Evolutionary conservation across 64 coral and sea anemone genomes (phyloP), one percentile per base, ranked within the genome.

Genomic region (Platygyra sinensis): DNA sequence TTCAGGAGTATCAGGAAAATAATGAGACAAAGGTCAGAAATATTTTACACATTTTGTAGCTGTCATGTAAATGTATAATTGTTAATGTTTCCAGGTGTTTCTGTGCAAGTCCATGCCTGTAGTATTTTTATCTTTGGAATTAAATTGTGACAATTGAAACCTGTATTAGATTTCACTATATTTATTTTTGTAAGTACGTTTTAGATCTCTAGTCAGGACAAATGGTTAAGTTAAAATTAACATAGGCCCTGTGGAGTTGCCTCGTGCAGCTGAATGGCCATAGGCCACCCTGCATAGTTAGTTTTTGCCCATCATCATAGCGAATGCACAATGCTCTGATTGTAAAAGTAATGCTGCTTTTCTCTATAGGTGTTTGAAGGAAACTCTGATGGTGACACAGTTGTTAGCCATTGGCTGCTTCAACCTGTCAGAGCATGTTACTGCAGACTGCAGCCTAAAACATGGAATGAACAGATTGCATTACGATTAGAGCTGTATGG

Each of bases 381-480:
- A 4, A 94, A 94, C 74, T 71, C 81, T 19, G 91, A 96, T 80
- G 88, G 90, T 59, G 83, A 91, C 29, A 87, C 75, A 22, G 75
- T 90, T 16, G 88, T 96, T 16, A 72, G 83, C 57, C 87, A 96
- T 75, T 96, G 95, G 95, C 76, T 96, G 20, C n/a, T 72, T 83
- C 57, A 80, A 13, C 95, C 95, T 72, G 75, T 88, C 16, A 73
- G 65, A 52, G 77, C 75, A 30, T 80, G 76, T 33, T 93, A 82
- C 80, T 87, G 86, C 18, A 92, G 72, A 32, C 36, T 96, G 67
- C 89, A 93, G 52, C 95, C 95, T 29, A 96, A 93, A 80, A 94
- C 95, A 75, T 96, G 95, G 95, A 93, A 93, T 93, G 95, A 89
- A 38, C 87, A 93, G 32, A 93, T 96, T 87, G 95, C 95, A 57